phyloP scores from a whole-genome alignment of 2,888 invertebrate species.

The Tryphoninae sp. region DNA sequence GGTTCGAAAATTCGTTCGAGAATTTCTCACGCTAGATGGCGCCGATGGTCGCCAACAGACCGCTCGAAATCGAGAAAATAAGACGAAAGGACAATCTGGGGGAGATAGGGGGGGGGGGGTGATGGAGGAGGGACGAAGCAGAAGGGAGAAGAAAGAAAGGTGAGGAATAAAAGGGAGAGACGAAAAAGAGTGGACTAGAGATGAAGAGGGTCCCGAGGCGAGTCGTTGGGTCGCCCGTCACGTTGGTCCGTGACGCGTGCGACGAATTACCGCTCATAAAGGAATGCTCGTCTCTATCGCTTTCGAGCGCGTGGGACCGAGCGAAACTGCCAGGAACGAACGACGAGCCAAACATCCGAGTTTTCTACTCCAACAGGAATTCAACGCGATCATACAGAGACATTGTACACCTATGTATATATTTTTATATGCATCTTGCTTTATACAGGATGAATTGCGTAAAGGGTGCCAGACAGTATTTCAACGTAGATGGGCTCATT shows the following conservation, averaged over 20 bases:
- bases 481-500: no score
- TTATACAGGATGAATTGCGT: not conserved
- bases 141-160: not conserved
- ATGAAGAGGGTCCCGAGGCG: conserved; percentile 58
- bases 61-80: conserved; percentile 11
- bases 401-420: conserved; percentile 15
- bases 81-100: conserved; percentile 9
- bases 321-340: conserved; percentile 32
- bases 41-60: not conserved
- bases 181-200: conserved; percentile 50
- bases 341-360: conserved; percentile 19
- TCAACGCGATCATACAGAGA: conserved; percentile 44
- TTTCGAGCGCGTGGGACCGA: conserved; percentile 24
- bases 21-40: conserved; percentile 4
- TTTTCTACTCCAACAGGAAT: conserved; percentile 58
- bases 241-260: conserved; percentile 70
- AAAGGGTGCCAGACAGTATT: no score
- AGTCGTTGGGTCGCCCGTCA: conserved; percentile 68
- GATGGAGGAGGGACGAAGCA: not conserved
- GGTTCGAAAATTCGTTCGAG: conserved; percentile 16
- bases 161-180: not conserved
- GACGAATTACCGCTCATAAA: conserved; percentile 74
- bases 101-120: not conserved
- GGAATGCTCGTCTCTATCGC: conserved; percentile 65
- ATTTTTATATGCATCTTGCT: not conserved